Evolutionary conservation across 2,797 vertebrate genomes (phyloP), one percentile per base, ranked within the genome.

Genomic region (Brachymystax lenok): DNA sequence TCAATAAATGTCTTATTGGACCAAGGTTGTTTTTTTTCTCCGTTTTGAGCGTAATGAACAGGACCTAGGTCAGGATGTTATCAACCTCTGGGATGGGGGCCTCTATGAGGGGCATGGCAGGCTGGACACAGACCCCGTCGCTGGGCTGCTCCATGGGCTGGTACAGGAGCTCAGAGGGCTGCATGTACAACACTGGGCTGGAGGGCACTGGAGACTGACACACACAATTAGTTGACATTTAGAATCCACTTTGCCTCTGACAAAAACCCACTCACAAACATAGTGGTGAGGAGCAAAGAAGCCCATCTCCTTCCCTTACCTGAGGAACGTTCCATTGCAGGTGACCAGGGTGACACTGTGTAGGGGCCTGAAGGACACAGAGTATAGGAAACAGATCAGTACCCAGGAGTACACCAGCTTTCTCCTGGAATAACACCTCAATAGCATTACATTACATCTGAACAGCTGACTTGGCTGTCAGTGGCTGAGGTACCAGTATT

Each of bases 261-360:
- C 27, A 33, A 12, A 16, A 14, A 30, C 24, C 2, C 64, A 67
- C 27, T 30, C 64, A 14, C 13, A 67, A 28, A 64, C 24, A 4
- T 10, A 27, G 24, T 28, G 21, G 6, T 17, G 16, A 56, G n/a
- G 54, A n/a, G 17, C 54, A 56, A 14, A 67, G 27, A 27, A 1
- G 28, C 28, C 4, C 13, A 30, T 56, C 64, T 30, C 68, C 70
- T 14, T 71, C n/a, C 24, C 64, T 92, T 92, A 95, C 94, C 92
- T 95, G 95, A 68, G 90, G 85, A 83, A 94, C 84, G 79, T 91
- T 84, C 94, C 94, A 95, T 50, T 93, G 94, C 88, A 92, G 92
- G 16, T 94, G 93, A 81, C 92, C 91, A 68, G 92, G 85, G 77
- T 94, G 77, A 86, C 90, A 95, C 27, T 95, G 94, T 33, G 93